Conservation (phyloP, 2,113 vertebrate genomes). For the Rynchops niger region DNA sequence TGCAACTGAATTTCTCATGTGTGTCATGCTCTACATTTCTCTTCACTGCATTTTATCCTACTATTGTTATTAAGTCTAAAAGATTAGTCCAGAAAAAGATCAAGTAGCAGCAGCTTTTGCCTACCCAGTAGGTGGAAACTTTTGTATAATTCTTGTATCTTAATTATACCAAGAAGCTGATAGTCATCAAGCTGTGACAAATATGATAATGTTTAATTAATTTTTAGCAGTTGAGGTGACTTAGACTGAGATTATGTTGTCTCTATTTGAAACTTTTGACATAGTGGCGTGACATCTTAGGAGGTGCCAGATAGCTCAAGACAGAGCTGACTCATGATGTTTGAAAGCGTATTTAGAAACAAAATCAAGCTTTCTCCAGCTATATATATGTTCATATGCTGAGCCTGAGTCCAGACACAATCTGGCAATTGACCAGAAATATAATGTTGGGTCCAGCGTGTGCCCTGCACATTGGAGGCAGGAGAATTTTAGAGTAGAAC, state of each 20-base stretch:
- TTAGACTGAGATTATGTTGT: background rate
- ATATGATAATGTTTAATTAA: conserved; percentile 15
- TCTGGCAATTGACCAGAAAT: background rate
- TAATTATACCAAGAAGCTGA: conserved; percentile 1
- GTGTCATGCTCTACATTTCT: background rate
- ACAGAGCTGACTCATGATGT: background rate
- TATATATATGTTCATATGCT: background rate
- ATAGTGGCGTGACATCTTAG: background rate
- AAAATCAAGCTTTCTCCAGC: background rate
- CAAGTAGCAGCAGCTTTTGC: background rate
- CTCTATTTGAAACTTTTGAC: background rate
- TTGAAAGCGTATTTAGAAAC: background rate
- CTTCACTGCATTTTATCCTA: background rate
- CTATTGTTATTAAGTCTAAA: background rate
- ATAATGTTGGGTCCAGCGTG: background rate
- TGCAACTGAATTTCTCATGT: background rate
- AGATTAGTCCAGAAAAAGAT: background rate
- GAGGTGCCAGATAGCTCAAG: background rate
- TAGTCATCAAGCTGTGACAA: background rate
- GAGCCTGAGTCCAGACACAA: background rate
- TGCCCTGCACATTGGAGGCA: background rate
- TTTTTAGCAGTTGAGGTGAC: background rate
- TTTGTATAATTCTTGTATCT: background rate
- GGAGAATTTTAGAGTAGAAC: background rate
- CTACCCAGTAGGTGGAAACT: background rate